phyloP scores from a whole-genome alignment of 2,113 vertebrate genomes.

The Psammodynastes pulverulentus region DNA sequence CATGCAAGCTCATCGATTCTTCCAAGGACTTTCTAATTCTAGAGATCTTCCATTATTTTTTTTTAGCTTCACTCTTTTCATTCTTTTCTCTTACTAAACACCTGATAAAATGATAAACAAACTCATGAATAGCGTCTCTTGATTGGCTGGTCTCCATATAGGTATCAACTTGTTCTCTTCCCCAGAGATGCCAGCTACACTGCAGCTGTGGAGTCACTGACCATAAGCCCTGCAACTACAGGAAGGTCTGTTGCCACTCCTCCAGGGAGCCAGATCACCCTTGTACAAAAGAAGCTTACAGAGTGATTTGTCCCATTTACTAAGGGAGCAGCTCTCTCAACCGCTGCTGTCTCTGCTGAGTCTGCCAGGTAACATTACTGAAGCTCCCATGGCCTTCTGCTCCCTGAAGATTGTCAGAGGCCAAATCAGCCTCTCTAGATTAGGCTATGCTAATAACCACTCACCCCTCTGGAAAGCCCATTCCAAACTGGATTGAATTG shows the following conservation, averaged over 20 bases:
- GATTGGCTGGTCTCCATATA: neutral
- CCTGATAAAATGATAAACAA: neutral
- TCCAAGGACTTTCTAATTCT: neutral
- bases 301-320: neutral
- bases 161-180: neutral
- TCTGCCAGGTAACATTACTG: neutral
- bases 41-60: neutral
- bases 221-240: neutral
- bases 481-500: neutral
- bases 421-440: neutral
- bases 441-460: neutral
- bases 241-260: neutral
- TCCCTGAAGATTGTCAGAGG: neutral
- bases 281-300: neutral
- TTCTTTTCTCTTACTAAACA: neutral
- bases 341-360: neutral
- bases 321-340: neutral
- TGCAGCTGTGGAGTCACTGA: neutral
- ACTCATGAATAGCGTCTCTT: neutral
- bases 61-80: neutral
- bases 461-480: neutral
- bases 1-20: neutral
- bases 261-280: neutral
- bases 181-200: neutral
- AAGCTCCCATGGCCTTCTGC: neutral